These are phyloP conservation scores for Parnassius glacialis DNA, from an alignment of 2,888 invertebrate genomes.

Conservation along the genomic window DNA sequence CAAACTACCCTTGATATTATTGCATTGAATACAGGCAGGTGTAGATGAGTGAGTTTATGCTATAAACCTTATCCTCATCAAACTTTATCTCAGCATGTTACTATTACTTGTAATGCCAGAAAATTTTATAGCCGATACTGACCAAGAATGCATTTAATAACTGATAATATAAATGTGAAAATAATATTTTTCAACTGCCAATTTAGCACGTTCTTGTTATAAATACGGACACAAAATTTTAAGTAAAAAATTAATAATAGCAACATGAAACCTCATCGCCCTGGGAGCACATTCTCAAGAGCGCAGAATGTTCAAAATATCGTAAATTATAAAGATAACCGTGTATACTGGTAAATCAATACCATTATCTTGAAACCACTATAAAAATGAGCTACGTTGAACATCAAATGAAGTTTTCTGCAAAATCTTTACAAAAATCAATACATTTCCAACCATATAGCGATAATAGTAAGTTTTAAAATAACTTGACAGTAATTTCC, in stretches of 20 bases:
- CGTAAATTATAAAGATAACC: conserved; percentile 59
- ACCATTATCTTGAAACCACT: conserved; percentile 77
- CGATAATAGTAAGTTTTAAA: conserved; percentile 28
- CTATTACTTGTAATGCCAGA: too few species aligned
- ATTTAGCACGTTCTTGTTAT: too few species aligned
- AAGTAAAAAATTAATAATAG: conserved; percentile 6
- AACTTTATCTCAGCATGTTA: too few species aligned
- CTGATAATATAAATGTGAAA: too few species aligned
- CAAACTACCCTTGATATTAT: too few species aligned
- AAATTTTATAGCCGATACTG: too few species aligned
- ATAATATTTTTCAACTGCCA: too few species aligned
- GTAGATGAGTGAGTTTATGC: too few species aligned
- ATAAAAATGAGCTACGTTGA: conserved; percentile 71
- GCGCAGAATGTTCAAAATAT: conserved; percentile 42
- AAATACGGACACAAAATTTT: conserved; percentile 1
- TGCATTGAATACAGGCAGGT: too few species aligned
- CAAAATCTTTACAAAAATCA: conserved; percentile 37
- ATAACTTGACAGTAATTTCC: conserved; percentile 22
- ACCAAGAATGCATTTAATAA: too few species aligned
- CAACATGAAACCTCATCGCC: conserved; percentile 27
- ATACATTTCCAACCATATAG: conserved; percentile 32
- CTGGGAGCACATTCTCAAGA: conserved; percentile 30
- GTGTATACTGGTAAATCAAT: conserved; percentile 71
- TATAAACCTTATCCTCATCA: too few species aligned
- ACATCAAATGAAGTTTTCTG: conserved; percentile 55